These are phyloP conservation scores for Lepidocyrtoides sp. DNA, from an alignment of 2,888 invertebrate genomes.

Conservation along the genomic window DNA sequence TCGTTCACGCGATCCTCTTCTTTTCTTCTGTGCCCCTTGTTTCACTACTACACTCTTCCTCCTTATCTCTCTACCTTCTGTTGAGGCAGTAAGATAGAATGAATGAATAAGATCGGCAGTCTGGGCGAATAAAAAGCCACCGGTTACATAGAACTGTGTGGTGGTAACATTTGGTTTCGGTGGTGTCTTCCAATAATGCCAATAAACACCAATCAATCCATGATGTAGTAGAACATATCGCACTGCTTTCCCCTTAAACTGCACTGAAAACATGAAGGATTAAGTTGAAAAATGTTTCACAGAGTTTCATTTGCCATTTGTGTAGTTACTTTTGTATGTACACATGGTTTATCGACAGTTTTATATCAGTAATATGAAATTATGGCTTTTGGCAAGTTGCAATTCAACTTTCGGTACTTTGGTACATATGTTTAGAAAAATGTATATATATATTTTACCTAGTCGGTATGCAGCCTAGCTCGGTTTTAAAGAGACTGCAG, in stretches of 20 bases:
- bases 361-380: not conserved
- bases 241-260: not conserved
- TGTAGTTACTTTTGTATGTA: not conserved
- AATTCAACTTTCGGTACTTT: not conserved
- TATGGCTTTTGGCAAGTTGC: too few relatives aligned
- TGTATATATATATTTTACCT: not conserved
- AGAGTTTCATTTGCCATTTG: not conserved
- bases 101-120: not conserved
- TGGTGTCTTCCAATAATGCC: slow-evolving; percentile 13
- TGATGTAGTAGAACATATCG: not conserved
- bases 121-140: not conserved
- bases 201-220: slow-evolving; percentile 27
- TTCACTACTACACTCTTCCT: not conserved
- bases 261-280: slow-evolving; percentile 5
- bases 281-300: not conserved
- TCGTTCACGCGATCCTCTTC: not conserved
- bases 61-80: not conserved
- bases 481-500: not conserved
- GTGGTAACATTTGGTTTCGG: not conserved
- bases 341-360: not conserved
- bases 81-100: not conserved
- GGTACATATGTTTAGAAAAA: not conserved
- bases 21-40: not conserved
- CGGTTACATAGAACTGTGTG: not conserved
- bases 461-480: too few relatives aligned